A percentile compares a stretch with the other conserved stretches of the same genome.
Conservation (phyloP, 2,888 invertebrate species). For the Heliconius cydno region DNA sequence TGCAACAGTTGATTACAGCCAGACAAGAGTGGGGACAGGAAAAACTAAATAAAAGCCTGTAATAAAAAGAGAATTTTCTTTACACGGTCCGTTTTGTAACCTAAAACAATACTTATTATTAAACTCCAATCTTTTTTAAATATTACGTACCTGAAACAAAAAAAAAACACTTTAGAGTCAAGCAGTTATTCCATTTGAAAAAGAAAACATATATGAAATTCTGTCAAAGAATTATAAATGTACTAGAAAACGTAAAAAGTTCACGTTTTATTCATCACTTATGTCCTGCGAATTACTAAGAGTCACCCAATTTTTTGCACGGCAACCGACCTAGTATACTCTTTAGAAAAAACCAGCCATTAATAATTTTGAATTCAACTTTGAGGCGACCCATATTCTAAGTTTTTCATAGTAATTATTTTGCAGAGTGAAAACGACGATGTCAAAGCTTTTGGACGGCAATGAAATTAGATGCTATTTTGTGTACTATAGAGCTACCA, state of each 20-base stretch:
- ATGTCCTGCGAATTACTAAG: constrained; percentile 41
- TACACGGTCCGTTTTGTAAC: too few species aligned
- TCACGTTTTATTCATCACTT: constrained; percentile 42
- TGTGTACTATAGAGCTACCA: constrained; percentile 4
- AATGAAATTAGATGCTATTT: constrained; percentile 33
- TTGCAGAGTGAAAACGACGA: constrained; percentile 16
- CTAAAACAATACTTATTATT: not conserved
- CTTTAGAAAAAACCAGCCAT: constrained; percentile 34
- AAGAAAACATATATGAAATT: constrained; percentile 42
- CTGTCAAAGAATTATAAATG: constrained; percentile 46
- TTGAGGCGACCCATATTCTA: constrained; percentile 47
- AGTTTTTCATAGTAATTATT: constrained; percentile 46
- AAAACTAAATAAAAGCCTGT: too few species aligned
- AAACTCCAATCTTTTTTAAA: constrained; percentile 7
- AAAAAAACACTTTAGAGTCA: constrained; percentile 27
- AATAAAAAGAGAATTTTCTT: too few species aligned
- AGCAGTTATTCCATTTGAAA: constrained; percentile 28
- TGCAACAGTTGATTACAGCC: too few species aligned
- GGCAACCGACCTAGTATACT: constrained; percentile 40
- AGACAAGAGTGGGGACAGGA: too few species aligned
- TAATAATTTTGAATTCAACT: constrained; percentile 10
- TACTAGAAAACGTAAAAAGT: constrained; percentile 36
- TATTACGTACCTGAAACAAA: constrained; percentile 38
- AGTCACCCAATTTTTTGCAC: constrained; percentile 39
- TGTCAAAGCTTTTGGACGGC: constrained; percentile 28